These are phyloP conservation scores for Brachyrhaphis roseni DNA, from an alignment of 2,797 vertebrate species.

Conservation along the genomic window DNA sequence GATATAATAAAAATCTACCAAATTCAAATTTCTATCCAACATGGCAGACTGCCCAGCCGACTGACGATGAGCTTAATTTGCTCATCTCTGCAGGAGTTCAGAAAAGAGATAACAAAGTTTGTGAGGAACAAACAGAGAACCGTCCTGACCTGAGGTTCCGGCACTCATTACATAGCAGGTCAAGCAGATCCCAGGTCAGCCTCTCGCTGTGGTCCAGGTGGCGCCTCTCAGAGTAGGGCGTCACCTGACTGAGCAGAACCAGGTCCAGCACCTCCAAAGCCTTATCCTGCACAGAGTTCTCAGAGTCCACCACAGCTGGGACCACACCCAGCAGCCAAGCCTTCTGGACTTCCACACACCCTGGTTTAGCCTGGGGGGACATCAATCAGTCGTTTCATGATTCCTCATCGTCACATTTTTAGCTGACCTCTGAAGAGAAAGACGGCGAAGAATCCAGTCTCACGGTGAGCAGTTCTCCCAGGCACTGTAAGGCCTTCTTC, in stretches of 20 bases:
- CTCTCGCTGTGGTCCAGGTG: slow-evolving; percentile 74
- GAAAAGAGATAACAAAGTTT: neutral
- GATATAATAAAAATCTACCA: neutral
- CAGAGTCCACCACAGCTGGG: slow-evolving; percentile 86
- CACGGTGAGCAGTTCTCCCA: slow-evolving; percentile 90
- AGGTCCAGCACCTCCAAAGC: slow-evolving; percentile 89
- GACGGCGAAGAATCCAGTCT: slow-evolving; percentile 49
- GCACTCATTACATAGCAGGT: slow-evolving; percentile 83
- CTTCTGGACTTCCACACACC: slow-evolving; percentile 81
- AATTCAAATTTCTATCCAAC: neutral
- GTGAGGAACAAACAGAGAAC: neutral
- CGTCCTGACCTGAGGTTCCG: slow-evolving; percentile 84
- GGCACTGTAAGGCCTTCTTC: slow-evolving; percentile 90
- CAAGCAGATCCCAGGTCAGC: slow-evolving; percentile 89
- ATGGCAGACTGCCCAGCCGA: neutral
- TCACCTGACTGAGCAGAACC: slow-evolving; percentile 85
- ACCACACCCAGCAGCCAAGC: slow-evolving; percentile 89
- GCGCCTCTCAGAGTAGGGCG: slow-evolving; percentile 55
- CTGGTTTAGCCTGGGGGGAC: slow-evolving; percentile 77
- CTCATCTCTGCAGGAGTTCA: neutral
- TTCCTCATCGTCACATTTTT: neutral
- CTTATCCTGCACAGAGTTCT: slow-evolving; percentile 90
- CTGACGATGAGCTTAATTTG: neutral
- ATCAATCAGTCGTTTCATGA: neutral
- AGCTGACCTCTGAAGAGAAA: neutral